Conservation (phyloP, 2,888 invertebrate genomes). For the Orgyia antiqua region DNA sequence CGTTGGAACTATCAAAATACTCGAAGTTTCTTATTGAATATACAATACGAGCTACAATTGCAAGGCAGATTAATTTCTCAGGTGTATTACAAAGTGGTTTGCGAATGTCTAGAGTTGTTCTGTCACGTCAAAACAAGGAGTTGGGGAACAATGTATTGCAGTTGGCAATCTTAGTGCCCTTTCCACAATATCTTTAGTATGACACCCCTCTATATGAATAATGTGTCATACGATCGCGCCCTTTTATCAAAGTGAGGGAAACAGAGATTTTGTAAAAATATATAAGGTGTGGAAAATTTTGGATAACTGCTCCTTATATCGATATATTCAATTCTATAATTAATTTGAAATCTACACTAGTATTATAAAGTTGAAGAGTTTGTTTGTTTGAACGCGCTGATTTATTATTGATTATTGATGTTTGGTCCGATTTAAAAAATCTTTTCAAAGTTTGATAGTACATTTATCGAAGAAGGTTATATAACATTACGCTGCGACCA, state of each 20-base stretch:
- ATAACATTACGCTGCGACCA: too few relatives aligned
- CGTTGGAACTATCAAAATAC: constrained; percentile 5
- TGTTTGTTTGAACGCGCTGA: too few relatives aligned
- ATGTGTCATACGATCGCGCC: constrained; percentile 71
- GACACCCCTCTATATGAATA: constrained; percentile 75
- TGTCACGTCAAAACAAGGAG: constrained; percentile 76
- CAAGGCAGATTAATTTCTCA: background rate
- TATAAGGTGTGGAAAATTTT: constrained; percentile 24
- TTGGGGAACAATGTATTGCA: constrained; percentile 70
- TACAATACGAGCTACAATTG: constrained; percentile 20
- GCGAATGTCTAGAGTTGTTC: constrained; percentile 61
- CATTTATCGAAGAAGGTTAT: too few relatives aligned
- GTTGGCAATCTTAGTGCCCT: constrained; percentile 76
- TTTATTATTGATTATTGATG: too few relatives aligned
- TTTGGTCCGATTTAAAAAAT: too few relatives aligned
- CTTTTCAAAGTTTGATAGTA: too few relatives aligned
- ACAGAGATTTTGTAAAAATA: constrained; percentile 41
- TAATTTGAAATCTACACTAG: too few relatives aligned
- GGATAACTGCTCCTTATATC: constrained; percentile 15
- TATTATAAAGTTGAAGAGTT: too few relatives aligned
- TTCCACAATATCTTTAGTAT: constrained; percentile 74
- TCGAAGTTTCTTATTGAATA: constrained; percentile 10
- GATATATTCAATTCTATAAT: too few relatives aligned
- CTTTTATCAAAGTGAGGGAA: constrained; percentile 64
- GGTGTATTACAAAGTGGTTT: constrained; percentile 35